A percentile compares a stretch with the other conserved stretches of the same genome.
phyloP scores from a whole-genome alignment of 2,888 invertebrate species.

The Leptinotarsa rubiginosa region DNA sequence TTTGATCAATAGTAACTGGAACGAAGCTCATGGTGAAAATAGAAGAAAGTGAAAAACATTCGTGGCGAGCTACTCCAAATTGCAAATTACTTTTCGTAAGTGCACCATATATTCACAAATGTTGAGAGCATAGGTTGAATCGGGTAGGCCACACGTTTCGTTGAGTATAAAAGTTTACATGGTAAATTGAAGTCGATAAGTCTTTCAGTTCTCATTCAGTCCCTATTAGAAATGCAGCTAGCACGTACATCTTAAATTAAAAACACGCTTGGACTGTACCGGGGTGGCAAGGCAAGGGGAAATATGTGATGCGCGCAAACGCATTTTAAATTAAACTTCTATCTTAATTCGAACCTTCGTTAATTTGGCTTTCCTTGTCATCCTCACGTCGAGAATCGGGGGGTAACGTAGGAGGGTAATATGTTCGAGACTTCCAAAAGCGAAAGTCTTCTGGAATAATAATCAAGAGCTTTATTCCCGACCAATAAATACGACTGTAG shows the following conservation, averaged over 20 bases:
- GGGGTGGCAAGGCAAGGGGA: conserved; percentile 33
- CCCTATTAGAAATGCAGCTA: conserved; percentile 23
- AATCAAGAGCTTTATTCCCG: conserved; percentile 60
- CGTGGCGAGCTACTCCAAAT: not conserved
- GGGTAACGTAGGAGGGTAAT: conserved; percentile 30
- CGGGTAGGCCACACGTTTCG: conserved; percentile 6
- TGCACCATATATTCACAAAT: conserved; percentile 11
- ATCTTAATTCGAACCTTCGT: conserved; percentile 61
- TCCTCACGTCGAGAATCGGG: conserved; percentile 34
- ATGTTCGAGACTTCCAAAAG: conserved; percentile 40
- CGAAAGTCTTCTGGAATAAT: conserved; percentile 61
- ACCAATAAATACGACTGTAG: conserved; percentile 65
- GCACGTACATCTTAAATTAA: conserved; percentile 28
- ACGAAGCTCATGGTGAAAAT: not conserved
- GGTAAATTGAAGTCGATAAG: conserved; percentile 19
- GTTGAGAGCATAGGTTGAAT: conserved; percentile 12
- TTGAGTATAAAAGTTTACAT: conserved; percentile 21
- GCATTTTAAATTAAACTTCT: conserved; percentile 60
- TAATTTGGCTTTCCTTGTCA: conserved; percentile 55
- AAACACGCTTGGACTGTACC: conserved; percentile 28
- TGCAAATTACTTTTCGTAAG: conserved; percentile 11
- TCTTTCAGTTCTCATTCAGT: conserved; percentile 21
- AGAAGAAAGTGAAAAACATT: not conserved
- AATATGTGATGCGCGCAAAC: conserved; percentile 49
- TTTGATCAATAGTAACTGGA: too few relatives aligned